phyloP scores from a whole-genome alignment of 2,888 invertebrate genomes.

The Eilema griseolum region DNA sequence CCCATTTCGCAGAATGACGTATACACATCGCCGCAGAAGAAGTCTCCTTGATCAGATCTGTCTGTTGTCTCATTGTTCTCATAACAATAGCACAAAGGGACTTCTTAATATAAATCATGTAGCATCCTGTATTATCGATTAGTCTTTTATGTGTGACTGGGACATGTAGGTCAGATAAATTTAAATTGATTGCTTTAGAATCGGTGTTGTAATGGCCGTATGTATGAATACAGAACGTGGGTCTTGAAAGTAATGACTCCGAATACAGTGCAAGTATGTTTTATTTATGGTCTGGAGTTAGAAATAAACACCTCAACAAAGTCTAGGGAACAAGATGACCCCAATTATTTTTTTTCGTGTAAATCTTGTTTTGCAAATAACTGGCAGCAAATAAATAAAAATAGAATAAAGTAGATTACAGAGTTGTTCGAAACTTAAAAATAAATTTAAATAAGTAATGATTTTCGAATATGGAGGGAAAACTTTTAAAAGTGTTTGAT shows the following conservation, averaged over 20 bases:
- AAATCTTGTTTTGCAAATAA: too few relatives aligned
- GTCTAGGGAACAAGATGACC: too few relatives aligned
- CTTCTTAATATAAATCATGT: constrained; percentile 31
- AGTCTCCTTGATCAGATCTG: background rate
- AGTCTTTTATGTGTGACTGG: constrained; percentile 28
- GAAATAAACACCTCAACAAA: too few relatives aligned
- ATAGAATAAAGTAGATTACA: too few relatives aligned
- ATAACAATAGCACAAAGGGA: constrained; percentile 42
- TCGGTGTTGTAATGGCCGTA: background rate
- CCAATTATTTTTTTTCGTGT: too few relatives aligned
- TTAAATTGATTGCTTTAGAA: constrained; percentile 14
- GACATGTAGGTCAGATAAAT: constrained; percentile 19
- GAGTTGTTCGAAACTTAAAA: too few relatives aligned
- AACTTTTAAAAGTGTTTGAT: too few relatives aligned
- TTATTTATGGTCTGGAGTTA: background rate
- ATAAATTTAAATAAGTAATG: too few relatives aligned
- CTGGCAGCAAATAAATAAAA: too few relatives aligned
- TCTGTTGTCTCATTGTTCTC: constrained; percentile 29
- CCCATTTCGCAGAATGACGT: too few relatives aligned
- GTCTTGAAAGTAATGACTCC: background rate
- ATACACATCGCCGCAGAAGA: background rate
- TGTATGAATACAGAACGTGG: background rate
- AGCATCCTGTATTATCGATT: constrained; percentile 37
- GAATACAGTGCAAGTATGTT: background rate
- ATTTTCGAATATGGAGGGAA: too few relatives aligned